Percentiles rank a stretch among this genome's conserved stretches.
These are phyloP conservation scores for Sebastes alutus DNA, from an alignment of 2,797 vertebrate genomes.

Conservation along the genomic window DNA sequence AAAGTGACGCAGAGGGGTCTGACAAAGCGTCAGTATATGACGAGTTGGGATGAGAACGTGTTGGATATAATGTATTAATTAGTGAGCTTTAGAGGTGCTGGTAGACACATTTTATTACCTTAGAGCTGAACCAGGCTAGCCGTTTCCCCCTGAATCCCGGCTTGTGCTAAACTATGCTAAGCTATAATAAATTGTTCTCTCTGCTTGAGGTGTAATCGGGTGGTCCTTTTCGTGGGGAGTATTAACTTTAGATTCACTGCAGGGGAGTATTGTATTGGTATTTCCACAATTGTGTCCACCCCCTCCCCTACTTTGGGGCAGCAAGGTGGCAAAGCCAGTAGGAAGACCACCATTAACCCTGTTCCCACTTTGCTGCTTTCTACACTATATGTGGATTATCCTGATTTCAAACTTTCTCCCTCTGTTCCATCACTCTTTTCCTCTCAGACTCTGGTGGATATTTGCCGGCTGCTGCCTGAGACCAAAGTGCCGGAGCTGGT, in stretches of 20 bases:
- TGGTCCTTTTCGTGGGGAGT: no score
- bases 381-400: background rate
- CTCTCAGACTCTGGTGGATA: constrained; percentile 84
- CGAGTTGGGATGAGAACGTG: no score
- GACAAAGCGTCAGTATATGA: no score
- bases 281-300: background rate
- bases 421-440: background rate
- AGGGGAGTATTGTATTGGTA: background rate
- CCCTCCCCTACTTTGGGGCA: background rate
- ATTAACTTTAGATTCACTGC: background rate
- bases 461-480: constrained; percentile 83
- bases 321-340: background rate
- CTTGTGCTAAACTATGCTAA: no score
- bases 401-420: background rate
- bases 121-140: no score
- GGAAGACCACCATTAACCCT: background rate
- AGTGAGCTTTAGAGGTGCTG: no score
- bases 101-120: no score
- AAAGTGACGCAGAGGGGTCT: no score
- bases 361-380: background rate
- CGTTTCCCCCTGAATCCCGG: no score
- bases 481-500: constrained; percentile 84
- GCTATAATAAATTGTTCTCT: no score
- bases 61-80: no score
- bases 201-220: no score